phyloP scores from a whole-genome alignment of 2,888 invertebrate genomes.

The Eupithecia subfuscata region DNA sequence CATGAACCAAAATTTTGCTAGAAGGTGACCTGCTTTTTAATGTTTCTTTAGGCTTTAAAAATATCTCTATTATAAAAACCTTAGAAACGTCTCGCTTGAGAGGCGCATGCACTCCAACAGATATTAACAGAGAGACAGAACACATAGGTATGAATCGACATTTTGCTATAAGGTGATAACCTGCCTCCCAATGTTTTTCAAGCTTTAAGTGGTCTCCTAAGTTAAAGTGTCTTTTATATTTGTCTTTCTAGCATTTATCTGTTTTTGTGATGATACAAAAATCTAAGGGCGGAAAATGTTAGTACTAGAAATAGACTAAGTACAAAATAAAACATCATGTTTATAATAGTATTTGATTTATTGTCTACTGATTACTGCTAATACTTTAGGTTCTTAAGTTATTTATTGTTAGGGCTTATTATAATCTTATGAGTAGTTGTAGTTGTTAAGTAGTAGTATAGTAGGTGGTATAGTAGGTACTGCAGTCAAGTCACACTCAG shows the following conservation, averaged over 20 bases:
- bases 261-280: not conserved
- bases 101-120: constrained; percentile 81
- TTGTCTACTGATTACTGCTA: constrained; percentile 9
- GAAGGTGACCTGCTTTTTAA: constrained; percentile 70
- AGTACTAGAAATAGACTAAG: not conserved
- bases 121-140: constrained; percentile 89
- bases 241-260: not conserved
- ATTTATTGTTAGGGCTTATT: not conserved
- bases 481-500: not conserved
- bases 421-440: not conserved
- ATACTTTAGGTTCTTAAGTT: not conserved
- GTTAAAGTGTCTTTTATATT: not conserved
- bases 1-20: constrained; percentile 94
- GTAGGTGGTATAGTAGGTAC: not conserved
- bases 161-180: not conserved
- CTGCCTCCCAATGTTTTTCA: not conserved
- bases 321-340: constrained; percentile 16
- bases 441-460: not conserved
- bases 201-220: too few relatives aligned
- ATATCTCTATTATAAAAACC: not conserved
- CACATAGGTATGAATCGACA: not conserved
- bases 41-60: not conserved
- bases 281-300: not conserved
- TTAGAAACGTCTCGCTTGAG: not conserved
- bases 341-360: constrained; percentile 22